These are phyloP conservation scores for Tragelaphus scriptus DNA, from an alignment of 2,113 vertebrate genomes.

Conservation along the genomic window DNA sequence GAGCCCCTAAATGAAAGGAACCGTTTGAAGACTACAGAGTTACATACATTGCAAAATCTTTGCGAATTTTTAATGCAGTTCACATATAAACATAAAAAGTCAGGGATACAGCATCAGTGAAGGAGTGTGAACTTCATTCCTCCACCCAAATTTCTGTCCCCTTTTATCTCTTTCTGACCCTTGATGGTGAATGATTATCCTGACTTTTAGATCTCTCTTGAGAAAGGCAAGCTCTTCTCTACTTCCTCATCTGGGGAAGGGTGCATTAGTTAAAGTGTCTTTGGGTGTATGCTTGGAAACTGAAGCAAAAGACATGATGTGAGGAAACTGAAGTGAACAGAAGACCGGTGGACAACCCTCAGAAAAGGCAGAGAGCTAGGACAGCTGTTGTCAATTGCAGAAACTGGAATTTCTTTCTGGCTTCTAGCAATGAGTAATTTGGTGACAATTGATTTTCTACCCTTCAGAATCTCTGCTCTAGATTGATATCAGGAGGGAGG, in stretches of 20 bases:
- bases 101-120: not conserved
- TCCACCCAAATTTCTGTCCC: not conserved
- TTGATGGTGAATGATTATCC: not conserved
- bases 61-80: not conserved
- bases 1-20: not conserved
- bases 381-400: not conserved
- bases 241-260: not conserved
- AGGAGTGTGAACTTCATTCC: not conserved
- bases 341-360: not conserved
- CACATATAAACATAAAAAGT: not conserved
- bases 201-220: not conserved
- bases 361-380: not conserved
- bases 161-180: not conserved
- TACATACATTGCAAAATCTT: not conserved
- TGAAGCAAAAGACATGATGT: not conserved
- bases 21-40: not conserved
- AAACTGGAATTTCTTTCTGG: not conserved
- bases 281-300: not conserved
- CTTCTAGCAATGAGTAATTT: not conserved
- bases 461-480: not conserved
- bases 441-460: not conserved
- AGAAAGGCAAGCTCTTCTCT: not conserved
- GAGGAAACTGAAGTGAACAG: not conserved
- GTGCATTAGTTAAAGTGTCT: not conserved
- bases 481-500: not conserved